phyloP scores from a whole-genome alignment of 35 echinoderm and acorn worm species.

The Acanthaster planci region DNA sequence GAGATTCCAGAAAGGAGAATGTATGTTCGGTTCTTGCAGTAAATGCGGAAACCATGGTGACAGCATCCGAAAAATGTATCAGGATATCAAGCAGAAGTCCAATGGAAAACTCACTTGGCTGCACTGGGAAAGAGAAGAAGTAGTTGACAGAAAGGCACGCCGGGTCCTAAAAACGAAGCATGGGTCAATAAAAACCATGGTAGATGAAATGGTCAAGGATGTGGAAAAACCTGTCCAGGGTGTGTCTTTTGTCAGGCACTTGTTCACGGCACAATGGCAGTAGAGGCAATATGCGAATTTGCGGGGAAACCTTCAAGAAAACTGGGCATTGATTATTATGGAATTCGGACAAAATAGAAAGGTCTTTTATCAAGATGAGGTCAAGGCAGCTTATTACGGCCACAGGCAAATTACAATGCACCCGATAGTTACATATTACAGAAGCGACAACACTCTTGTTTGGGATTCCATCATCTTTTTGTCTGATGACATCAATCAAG shows the following conservation, averaged over 20 bases:
- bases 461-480: no score
- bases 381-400: conserved; percentile 22
- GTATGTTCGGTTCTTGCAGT: not conserved
- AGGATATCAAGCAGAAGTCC: not conserved
- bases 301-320: not conserved
- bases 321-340: not conserved
- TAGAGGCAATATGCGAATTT: not conserved
- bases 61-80: no score
- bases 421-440: not conserved
- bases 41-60: not conserved
- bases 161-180: not conserved
- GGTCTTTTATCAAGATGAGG: not conserved
- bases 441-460: no score
- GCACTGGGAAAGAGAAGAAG: not conserved
- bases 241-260: conserved; percentile 33
- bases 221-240: not conserved
- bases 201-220: not conserved
- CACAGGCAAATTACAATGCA: conserved; percentile 14
- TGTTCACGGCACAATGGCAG: conserved; percentile 60
- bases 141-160: not conserved
- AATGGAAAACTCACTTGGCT: not conserved
- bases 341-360: conserved; percentile 41
- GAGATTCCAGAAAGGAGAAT: not conserved
- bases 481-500: no score
- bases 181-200: not conserved